Evolutionary conservation across 2,888 invertebrate genomes (phyloP), one percentile per base, ranked within the genome.

Genomic region (Caenorhabditis angaria): DNA sequence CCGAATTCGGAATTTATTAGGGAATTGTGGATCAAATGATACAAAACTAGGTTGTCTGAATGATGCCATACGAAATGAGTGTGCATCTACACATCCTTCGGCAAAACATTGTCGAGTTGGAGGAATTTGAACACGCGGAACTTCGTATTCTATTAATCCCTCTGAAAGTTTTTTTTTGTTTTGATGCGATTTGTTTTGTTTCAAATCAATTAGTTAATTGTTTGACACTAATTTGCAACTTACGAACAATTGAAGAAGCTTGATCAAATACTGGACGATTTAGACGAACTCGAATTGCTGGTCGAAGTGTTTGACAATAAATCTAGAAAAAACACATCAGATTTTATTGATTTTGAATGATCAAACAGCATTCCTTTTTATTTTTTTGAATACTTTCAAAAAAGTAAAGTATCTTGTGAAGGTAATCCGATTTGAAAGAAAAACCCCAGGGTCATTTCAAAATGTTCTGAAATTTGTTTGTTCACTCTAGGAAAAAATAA

Each of bases 71-170:
- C 65, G 71, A 50, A 80, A 78, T 20, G 78, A 74, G 72, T 80
- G 76, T 22, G 76, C 76, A 66, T 82, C 80, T 20, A 86, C 85
- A 67, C 86, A 86, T 61, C 86, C 86, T 69, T 87, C 86, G 25
- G 77, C 74, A 76, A 86, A 86, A 61, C 86, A 86, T 65, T 86
- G 86, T 54, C 82, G 82, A 18, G 86, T 83, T 20, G 80, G 70
- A 20, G 81, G 80, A 28, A 86, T 86, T 56, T 70, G 65, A 32
- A 84, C 76, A 35, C 80, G 76, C 58, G 82, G 81, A 27, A 84
- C 83, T 65, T 87, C 83, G 57, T 85, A 82, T 50, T 82, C 83
- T 27, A 86, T 82, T 14, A 86, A 75, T 27, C 81, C 83, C 32
- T 82, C 86, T 86, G 76, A 54, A 85, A 80, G 32, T 29, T n/a